Evolutionary conservation across 2,113 vertebrate genomes (phyloP), one percentile per base, ranked within the genome.

Genomic region (Sphaerodactylus townsendi): DNA sequence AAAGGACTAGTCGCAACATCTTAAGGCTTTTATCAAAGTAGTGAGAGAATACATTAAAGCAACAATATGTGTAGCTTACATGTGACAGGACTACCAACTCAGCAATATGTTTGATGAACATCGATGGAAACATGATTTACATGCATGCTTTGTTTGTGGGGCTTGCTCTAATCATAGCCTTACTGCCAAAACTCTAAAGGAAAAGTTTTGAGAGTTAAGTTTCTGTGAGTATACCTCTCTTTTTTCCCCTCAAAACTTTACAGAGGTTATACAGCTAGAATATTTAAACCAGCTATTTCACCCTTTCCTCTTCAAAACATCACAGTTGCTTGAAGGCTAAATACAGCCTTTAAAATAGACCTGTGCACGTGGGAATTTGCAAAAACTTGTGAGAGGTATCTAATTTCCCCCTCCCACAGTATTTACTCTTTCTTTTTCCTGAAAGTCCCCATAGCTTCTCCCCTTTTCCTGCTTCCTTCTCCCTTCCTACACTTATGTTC

Each of bases 11-110:
- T 93, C 90, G 93, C 91, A 96, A 91, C 92, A 91, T 96, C 96
- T 95, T 94, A 95, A 91, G 93, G 90, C 94, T 96, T 96, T 96
- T 95, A 95, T 96, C 94, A 96, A 95, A 96, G 95, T 93, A 96
- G 94, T 95, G 74, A 96, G 89, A 88, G 95, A 96, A 96, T 95
- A 94, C 94, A 96, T 96, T 96, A 96, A 95, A 96, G 95, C 93
- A 95, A 95, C 93, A 95, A 94, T 94, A 91, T 87, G 91, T 82
- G 84, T 88, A 89, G 83, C 86, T 85, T 91, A 92, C 89, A 90
- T 94, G 93, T 94, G 92, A 93, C 77, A 84, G 86, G 88, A 92
- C 92, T 95, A 80, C 90, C 90, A 94, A 93, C 92, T 92, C 93
- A 93, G 79, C 88, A 87, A 72, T 78, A 85, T 89, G 78, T 91